Evolutionary conservation across 2,113 vertebrate species (phyloP).

Genomic region (Clinocottus analis): DNA sequence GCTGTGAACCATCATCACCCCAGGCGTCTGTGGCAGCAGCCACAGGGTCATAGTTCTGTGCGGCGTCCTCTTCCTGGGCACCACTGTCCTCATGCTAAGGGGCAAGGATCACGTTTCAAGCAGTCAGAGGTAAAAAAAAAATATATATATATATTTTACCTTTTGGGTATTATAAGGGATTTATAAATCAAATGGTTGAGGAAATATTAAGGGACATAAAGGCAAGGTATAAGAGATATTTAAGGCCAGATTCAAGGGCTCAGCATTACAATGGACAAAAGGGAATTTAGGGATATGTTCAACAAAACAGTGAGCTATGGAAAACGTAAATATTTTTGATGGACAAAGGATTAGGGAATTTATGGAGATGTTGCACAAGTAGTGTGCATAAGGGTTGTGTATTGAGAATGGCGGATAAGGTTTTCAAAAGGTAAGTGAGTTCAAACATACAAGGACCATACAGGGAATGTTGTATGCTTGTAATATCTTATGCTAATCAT

Average conservation of each 20-base stretch:
- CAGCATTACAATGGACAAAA: background rate
- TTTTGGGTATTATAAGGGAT: conserved; percentile 7
- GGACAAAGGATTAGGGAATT: background rate
- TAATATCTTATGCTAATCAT: background rate
- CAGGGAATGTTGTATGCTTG: conserved; percentile 21
- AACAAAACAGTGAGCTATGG: background rate
- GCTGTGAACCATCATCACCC: conserved; percentile 70
- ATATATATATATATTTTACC: too few species aligned
- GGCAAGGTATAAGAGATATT: background rate
- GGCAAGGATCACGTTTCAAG: conserved; percentile 70
- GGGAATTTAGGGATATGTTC: background rate
- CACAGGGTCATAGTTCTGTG: conserved; percentile 71
- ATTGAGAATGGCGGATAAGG: background rate
- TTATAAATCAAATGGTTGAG: conserved; percentile 41
- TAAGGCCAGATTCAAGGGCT: conserved; percentile 15
- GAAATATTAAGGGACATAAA: background rate
- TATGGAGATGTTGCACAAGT: background rate
- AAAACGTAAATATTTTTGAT: conserved; percentile 1
- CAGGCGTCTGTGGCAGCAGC: conserved; percentile 72
- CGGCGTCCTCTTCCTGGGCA: conserved; percentile 58
- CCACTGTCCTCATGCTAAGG: conserved; percentile 83
- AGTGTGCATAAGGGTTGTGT: background rate
- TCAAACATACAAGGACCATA: conserved; percentile 4
- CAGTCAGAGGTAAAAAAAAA: conserved; percentile 62
- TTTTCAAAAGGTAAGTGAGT: background rate